Conservation (phyloP, 2,797 vertebrate species). For the Lepus townsendii region DNA sequence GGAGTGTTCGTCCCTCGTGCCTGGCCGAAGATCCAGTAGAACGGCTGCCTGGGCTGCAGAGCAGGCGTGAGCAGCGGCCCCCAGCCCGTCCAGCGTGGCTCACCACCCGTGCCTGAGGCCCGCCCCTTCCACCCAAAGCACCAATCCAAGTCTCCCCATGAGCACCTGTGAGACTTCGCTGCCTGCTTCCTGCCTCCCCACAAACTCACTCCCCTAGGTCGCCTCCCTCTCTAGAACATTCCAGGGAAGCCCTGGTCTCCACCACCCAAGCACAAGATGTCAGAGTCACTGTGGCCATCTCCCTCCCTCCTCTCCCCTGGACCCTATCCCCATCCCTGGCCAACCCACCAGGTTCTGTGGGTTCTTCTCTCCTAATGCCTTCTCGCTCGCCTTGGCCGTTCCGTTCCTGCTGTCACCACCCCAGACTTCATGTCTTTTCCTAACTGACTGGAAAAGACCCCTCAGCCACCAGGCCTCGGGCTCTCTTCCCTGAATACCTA, state of each 20-base stretch:
- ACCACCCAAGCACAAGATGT: neutral
- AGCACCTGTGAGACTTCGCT: neutral
- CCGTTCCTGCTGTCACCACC: neutral
- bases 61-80: neutral
- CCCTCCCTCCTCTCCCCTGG: neutral
- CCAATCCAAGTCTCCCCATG: too few species aligned
- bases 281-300: fast-evolving
- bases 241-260: neutral
- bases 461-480: neutral
- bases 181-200: neutral
- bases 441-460: neutral
- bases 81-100: neutral
- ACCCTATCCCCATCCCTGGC: neutral
- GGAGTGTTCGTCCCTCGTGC: neutral
- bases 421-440: neutral
- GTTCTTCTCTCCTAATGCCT: neutral
- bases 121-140: neutral
- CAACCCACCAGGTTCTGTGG: neutral
- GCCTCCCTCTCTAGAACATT: neutral
- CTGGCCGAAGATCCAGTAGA: neutral
- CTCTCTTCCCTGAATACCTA: neutral
- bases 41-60: neutral
- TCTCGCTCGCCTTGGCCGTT: neutral
- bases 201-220: neutral
- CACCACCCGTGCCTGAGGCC: fast-evolving